phyloP scores from a whole-genome alignment of 2,888 invertebrate genomes.

The Acleris literana region DNA sequence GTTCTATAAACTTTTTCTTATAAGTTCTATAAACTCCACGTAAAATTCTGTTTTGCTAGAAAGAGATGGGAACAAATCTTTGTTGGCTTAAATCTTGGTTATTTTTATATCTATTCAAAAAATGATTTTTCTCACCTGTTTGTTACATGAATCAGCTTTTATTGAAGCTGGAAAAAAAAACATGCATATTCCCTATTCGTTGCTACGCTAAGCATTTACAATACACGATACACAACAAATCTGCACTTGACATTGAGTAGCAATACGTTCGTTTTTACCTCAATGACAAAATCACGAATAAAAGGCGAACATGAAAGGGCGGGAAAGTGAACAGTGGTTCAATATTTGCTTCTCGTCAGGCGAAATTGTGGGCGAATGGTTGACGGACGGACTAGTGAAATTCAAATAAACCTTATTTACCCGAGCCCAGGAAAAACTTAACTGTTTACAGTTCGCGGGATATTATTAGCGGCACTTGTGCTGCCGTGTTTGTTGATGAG shows the following conservation, averaged over 20 bases:
- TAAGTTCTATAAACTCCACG: no score
- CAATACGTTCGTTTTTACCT: slow-evolving; percentile 26
- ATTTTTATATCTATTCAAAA: no score
- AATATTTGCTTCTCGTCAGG: slow-evolving; percentile 76
- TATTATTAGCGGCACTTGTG: slow-evolving; percentile 25
- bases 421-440: slow-evolving; percentile 29
- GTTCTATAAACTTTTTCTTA: no score
- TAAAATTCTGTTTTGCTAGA: no score
- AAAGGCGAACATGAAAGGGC: slow-evolving; percentile 57
- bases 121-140: no score
- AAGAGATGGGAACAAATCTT: no score
- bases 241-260: slow-evolving; percentile 18
- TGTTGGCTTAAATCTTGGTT: no score
- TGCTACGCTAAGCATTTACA: background rate
- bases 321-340: slow-evolving; percentile 59
- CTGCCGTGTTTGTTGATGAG: slow-evolving; percentile 12
- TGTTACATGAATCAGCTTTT: no score
- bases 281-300: slow-evolving; percentile 49
- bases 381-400: slow-evolving; percentile 63
- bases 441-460: slow-evolving; percentile 26
- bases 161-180: no score
- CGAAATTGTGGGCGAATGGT: slow-evolving; percentile 60
- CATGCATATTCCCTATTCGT: no score
- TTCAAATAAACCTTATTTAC: slow-evolving; percentile 62
- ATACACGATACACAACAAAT: background rate